Conservation (phyloP, 2,113 vertebrate genomes). For the Sula dactylatra region DNA sequence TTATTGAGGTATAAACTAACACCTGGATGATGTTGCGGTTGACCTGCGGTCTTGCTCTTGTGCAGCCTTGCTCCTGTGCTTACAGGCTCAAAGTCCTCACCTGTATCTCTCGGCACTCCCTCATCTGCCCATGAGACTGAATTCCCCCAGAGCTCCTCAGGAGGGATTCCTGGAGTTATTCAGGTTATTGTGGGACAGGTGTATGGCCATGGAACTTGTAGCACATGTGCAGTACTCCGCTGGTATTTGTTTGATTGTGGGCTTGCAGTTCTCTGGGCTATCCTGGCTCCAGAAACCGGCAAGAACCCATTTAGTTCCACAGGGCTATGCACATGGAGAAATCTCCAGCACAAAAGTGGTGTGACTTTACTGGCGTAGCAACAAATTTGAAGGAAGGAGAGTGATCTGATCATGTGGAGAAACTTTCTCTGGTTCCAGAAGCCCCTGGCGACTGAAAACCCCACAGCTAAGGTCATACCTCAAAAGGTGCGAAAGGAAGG, state of each 20-base stretch:
- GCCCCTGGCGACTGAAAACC: background rate
- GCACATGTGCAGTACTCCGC: background rate
- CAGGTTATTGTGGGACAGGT: background rate
- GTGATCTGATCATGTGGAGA: background rate
- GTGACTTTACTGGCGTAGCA: background rate
- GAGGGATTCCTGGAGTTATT: background rate
- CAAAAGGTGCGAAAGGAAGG: background rate
- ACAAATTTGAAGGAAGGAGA: background rate
- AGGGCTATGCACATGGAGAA: background rate
- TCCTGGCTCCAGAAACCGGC: background rate
- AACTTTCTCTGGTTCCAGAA: background rate
- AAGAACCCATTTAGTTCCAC: background rate
- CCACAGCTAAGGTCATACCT: background rate
- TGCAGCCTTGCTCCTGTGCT: background rate
- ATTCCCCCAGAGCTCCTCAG: background rate
- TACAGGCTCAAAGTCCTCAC: background rate
- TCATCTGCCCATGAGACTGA: background rate
- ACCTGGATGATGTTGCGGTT: background rate
- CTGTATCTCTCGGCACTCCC: background rate
- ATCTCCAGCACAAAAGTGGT: background rate
- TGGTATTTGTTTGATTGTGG: background rate
- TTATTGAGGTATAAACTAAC: background rate
- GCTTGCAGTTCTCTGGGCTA: background rate
- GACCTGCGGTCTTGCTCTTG: background rate
- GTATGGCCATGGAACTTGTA: background rate